phyloP scores from a whole-genome alignment of 2,888 invertebrate genomes.

The Hyles lineata region DNA sequence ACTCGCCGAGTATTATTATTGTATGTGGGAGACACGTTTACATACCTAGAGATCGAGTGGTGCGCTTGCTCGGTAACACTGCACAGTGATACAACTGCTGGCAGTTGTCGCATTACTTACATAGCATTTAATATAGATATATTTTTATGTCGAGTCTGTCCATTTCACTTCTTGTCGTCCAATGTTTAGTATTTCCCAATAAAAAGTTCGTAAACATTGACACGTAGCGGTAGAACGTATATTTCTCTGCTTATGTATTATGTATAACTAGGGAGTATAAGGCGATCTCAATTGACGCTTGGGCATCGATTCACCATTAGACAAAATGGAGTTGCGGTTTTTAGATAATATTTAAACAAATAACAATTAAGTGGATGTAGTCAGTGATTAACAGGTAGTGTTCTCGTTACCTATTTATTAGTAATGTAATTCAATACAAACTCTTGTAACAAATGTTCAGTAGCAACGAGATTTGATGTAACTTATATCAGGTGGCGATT shows the following conservation, averaged over 20 bases:
- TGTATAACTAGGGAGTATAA: not conserved
- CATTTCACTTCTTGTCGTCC: slow-evolving; percentile 30
- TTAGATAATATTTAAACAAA: slow-evolving; percentile 76
- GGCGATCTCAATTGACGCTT: slow-evolving; percentile 60
- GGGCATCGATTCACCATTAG: slow-evolving; percentile 71
- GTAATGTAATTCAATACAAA: slow-evolving; percentile 60
- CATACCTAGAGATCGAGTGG: not conserved
- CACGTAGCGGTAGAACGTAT: slow-evolving; percentile 12
- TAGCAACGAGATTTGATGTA: slow-evolving; percentile 57
- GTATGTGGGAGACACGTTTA: not conserved
- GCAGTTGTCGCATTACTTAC: slow-evolving; percentile 56
- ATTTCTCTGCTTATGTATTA: slow-evolving; percentile 26
- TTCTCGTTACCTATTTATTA: slow-evolving; percentile 74
- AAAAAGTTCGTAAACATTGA: slow-evolving; percentile 4
- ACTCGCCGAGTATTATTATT: slow-evolving; percentile 24
- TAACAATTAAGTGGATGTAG: slow-evolving; percentile 79
- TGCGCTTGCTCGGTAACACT: slow-evolving; percentile 42
- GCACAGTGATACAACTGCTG: slow-evolving; percentile 55
- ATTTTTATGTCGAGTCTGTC: slow-evolving; percentile 34
- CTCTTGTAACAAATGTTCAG: slow-evolving; percentile 62
- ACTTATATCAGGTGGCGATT: slow-evolving; percentile 45
- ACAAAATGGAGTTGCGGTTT: slow-evolving; percentile 68
- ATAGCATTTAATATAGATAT: slow-evolving; percentile 35
- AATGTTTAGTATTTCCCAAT: slow-evolving; percentile 6
- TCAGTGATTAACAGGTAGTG: slow-evolving; percentile 81